These are phyloP conservation scores for Morpho deidamia DNA, from an alignment of 2,888 invertebrate species.

Conservation along the genomic window DNA sequence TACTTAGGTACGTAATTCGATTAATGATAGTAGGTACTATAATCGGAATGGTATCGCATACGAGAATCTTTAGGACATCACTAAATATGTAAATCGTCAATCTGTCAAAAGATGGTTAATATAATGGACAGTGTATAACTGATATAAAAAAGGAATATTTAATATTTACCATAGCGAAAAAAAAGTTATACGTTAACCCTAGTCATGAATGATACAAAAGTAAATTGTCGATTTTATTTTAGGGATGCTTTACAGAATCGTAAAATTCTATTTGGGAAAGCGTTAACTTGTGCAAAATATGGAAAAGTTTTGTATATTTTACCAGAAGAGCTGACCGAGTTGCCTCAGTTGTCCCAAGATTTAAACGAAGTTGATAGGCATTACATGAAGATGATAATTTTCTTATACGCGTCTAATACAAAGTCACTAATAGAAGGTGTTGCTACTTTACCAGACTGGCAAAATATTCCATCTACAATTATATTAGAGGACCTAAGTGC, in stretches of 20 bases:
- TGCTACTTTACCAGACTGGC: constrained; percentile 54
- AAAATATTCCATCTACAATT: constrained; percentile 54
- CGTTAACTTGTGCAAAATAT: constrained; percentile 42
- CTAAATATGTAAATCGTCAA: too few relatives aligned
- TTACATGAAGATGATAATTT: constrained; percentile 68
- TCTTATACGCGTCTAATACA: constrained; percentile 53
- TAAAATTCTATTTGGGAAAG: constrained; percentile 56
- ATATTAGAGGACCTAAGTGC: constrained; percentile 57
- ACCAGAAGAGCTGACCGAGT: constrained; percentile 53
- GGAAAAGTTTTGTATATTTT: constrained; percentile 65
- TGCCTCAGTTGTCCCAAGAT: constrained; percentile 62
- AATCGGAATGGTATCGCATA: too few relatives aligned
- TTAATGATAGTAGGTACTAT: too few relatives aligned
- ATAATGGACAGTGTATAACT: too few relatives aligned
- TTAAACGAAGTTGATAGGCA: constrained; percentile 45
- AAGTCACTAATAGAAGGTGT: constrained; percentile 55
- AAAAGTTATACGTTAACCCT: too few relatives aligned
- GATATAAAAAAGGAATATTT: too few relatives aligned
- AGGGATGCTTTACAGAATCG: constrained; percentile 42
- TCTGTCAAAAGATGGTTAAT: too few relatives aligned
- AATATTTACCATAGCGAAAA: too few relatives aligned
- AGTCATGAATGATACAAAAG: background rate
- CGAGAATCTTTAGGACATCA: too few relatives aligned
- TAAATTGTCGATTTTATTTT: constrained; percentile 40
- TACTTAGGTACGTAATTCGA: too few relatives aligned